These are phyloP conservation scores for Poeciliopsis occidentalis DNA, from an alignment of 2,113 vertebrate genomes.

Conservation along the genomic window DNA sequence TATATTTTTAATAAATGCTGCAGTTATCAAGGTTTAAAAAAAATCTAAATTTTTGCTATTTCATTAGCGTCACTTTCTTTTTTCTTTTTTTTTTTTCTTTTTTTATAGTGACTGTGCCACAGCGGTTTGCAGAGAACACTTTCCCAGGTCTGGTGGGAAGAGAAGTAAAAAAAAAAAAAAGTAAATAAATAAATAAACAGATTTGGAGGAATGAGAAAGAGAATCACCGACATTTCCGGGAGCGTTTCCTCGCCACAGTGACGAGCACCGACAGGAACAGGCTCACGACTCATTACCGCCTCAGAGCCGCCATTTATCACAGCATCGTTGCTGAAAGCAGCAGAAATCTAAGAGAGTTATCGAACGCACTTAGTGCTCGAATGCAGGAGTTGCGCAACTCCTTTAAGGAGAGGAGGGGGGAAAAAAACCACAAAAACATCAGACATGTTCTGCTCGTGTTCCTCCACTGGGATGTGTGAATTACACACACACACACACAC, in stretches of 20 bases:
- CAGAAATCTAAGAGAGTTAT: not conserved
- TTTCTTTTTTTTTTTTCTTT: too few relatives aligned
- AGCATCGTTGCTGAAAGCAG: not conserved
- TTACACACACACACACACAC: not conserved
- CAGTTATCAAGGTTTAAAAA: too few relatives aligned
- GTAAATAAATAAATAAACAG: too few relatives aligned
- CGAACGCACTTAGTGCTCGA: slow-evolving; percentile 3
- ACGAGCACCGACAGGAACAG: slow-evolving; percentile 21
- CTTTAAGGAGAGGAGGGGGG: not conserved
- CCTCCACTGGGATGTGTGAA: not conserved
- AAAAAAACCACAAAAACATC: not conserved
- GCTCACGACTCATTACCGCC: not conserved
- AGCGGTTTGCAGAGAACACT: too few relatives aligned
- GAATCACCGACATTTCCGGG: slow-evolving; percentile 28
- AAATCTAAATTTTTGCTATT: too few relatives aligned
- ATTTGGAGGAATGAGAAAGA: slow-evolving; percentile 13
- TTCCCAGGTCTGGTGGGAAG: too few relatives aligned
- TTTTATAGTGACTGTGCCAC: too few relatives aligned
- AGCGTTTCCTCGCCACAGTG: slow-evolving; percentile 22
- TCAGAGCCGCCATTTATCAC: not conserved
- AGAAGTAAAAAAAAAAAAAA: too few relatives aligned
- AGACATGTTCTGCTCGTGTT: not conserved
- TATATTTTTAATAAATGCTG: too few relatives aligned
- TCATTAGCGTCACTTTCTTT: too few relatives aligned
- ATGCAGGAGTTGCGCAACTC: slow-evolving; percentile 53